Base-by-base conservation (phyloP, 2,888 invertebrate species). In the Fragum fragum region DNA sequence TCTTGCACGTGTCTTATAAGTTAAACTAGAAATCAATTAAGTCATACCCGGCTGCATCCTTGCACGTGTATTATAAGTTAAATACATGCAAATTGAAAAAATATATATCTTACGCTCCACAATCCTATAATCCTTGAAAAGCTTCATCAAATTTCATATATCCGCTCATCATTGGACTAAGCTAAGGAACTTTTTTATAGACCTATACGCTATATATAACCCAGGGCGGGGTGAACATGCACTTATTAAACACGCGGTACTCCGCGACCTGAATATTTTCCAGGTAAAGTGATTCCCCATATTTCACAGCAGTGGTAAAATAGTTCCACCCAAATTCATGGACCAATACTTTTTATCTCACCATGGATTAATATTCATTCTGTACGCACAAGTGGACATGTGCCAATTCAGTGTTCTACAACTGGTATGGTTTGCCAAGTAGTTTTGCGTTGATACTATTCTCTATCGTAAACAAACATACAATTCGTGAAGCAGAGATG, bases 221-320 rank as follows among this genome's bases (percentile, higher is more conserved):
- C 57, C 23, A 26, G 57, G 23, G 23, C 23, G 57, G 21, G 26
- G 21, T 26, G 11, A 21, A 57, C 57, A 26, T 26, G 21, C 57
- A 57, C 57, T 57, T 26, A 57, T 57, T 23, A 57, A 57, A 57
- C 57, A 26, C 26, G 23, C 57, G 57, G 26, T 57, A 57, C 57
- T 1, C 57, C 16, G 16, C 5, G 23, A 57, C 21, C 57, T 26
- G 11, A 57, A 57, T 57, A 26, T 21, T 26, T 57, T 57, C 57
- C 57, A 57, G 57, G 57, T 57, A 57, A 57, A 57, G n/a, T 23
- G 23, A 23, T 18, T 26, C 57, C 57, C 57, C 57, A 57, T 57
- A 57, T 26, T 57, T 57, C 57, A 57, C 23, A 57, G 26, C 57
- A 57, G 26, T n/a, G 23, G 47, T 47, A 47, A 47, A 47, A 47